phyloP scores from a whole-genome alignment of 2,113 vertebrate species.

The Coturnix japonica region DNA sequence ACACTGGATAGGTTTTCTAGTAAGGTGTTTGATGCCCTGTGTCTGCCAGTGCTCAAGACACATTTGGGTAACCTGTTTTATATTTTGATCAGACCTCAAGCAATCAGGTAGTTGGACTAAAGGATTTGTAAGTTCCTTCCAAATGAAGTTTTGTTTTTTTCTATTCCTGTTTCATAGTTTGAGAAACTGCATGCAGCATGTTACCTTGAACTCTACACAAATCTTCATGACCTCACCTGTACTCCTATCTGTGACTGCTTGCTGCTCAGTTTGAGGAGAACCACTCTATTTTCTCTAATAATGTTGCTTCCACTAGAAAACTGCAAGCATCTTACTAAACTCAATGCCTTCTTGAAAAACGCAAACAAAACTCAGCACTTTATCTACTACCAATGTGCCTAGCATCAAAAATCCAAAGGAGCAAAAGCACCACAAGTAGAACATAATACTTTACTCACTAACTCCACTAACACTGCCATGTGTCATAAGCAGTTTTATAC shows the following conservation, averaged over 20 bases:
- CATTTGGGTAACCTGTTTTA: not conserved
- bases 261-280: not conserved
- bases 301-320: not conserved
- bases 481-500: not conserved
- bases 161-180: not conserved
- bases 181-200: not conserved
- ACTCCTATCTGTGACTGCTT: not conserved
- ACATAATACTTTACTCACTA: rapidly evolving
- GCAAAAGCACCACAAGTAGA: not conserved
- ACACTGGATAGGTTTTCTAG: not conserved
- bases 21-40: not conserved
- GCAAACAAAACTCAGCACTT: not conserved
- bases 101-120: not conserved
- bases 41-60: not conserved
- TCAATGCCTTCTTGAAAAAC: not conserved
- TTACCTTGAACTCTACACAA: not conserved
- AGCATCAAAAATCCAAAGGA: not conserved
- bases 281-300: not conserved
- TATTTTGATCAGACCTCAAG: not conserved
- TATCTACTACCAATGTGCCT: not conserved
- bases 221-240: not conserved
- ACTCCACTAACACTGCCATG: not conserved
- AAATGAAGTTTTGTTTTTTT: not conserved
- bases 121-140: not conserved
- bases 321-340: not conserved